Evolutionary conservation across 2,113 vertebrate species (phyloP).

Genomic region (Aleadryas rufinucha): DNA sequence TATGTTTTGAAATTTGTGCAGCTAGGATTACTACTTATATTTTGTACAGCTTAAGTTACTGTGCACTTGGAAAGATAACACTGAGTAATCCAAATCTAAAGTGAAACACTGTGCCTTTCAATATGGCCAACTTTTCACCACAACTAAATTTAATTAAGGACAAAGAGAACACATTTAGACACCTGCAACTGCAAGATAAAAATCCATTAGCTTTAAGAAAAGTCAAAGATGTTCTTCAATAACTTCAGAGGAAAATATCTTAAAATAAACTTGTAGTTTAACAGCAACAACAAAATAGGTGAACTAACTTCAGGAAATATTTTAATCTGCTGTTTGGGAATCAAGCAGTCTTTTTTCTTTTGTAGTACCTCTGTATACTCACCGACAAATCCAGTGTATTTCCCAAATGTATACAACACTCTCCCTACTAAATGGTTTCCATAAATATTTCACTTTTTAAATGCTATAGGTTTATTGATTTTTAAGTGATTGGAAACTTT

Average conservation of each 20-base stretch:
- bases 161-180: background rate
- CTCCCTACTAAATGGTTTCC: background rate
- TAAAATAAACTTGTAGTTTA: background rate
- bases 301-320: background rate
- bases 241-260: background rate
- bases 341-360: background rate
- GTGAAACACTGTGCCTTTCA: background rate
- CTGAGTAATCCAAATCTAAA: background rate
- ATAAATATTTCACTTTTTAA: background rate
- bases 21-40: constrained; percentile 18
- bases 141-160: background rate
- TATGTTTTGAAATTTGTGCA: constrained; percentile 38
- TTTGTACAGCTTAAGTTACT: constrained; percentile 14
- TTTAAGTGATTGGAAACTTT: background rate
- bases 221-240: background rate
- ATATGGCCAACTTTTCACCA: background rate
- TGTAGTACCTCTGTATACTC: background rate
- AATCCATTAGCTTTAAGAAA: background rate
- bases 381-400: background rate
- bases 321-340: background rate
- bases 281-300: background rate
- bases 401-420: background rate
- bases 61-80: background rate
- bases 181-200: background rate
- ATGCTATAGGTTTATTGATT: background rate